Base-by-base conservation (phyloP, 1,140 invertebrate species). In the Eufriesea mexicana region DNA sequence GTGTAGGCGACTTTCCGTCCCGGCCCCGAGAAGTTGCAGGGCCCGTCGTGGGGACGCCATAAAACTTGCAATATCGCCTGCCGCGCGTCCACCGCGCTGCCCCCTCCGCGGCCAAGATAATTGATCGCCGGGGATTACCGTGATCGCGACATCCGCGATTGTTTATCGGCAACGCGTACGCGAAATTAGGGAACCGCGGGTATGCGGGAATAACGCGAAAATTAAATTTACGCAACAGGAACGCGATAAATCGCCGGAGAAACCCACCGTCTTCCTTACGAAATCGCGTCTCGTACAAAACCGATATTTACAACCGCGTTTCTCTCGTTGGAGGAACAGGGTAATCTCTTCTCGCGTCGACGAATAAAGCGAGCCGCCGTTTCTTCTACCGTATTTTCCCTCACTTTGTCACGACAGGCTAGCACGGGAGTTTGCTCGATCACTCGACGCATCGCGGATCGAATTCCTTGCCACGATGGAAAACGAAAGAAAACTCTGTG, bases 1-100 rank as follows among this genome's bases (percentile, higher is more conserved):
- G 66, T 51, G 70, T 75, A 70, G 71, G 61, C 57, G 74, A 87
- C 54, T 75, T 82, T 81, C 64, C 47, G 20, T 71, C n/a, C 25
- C 64, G 61, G 55, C 6, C 25, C 35, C 5, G 67, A 78, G 73
- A 45, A 70, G 35, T 61, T 25, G 71, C 59, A 25, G 42, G 76
- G 64, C 55, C 73, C 45, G 57, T 79, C 47, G 35, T 16, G 14
- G 5, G 12, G 23, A 79, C 23, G 20, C 47, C 23, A 57, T 72
- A 20, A 83, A 71, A 72, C 67, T 72, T 35, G 35, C 67, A 67
- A 68, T 59, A n/a, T 47, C 47, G 55, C 64, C 55, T 23, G 70
- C 45, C 64, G 18, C n/a, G n/a, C 16, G 4, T 25, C 47, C n/a
- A n/a, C 54, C 8, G 20, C 28, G 54, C 25, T 70, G 7, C 23